These are phyloP conservation scores for Palloptera scutellata DNA, from an alignment of 2,888 invertebrate genomes.

Conservation along the genomic window DNA sequence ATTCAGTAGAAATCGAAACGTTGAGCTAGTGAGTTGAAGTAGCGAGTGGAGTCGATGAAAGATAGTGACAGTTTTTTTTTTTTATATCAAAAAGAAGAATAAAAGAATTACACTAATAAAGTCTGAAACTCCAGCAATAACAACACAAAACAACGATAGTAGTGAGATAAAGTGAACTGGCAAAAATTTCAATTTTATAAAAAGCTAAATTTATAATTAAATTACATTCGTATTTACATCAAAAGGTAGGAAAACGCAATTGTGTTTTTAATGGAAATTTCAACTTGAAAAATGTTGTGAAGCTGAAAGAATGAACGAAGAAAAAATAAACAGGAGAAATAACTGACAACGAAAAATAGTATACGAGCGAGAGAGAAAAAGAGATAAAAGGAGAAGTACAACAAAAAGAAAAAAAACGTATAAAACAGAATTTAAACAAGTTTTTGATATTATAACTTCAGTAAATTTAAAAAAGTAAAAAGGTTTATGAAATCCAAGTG, in stretches of 20 bases:
- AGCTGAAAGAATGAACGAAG: conserved; percentile 22
- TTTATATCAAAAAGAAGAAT: no score
- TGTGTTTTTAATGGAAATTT: no score
- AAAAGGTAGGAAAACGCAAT: no score
- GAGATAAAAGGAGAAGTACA: conserved; percentile 7
- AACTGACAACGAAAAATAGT: conserved; percentile 22
- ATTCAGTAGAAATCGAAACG: conserved; percentile 41
- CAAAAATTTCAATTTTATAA: no score
- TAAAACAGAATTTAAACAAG: conserved; percentile 17
- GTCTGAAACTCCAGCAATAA: not conserved
- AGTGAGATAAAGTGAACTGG: no score
- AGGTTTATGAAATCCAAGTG: no score
- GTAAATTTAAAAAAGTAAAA: no score
- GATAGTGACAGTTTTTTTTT: not conserved
- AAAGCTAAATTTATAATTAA: no score
- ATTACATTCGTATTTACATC: no score
- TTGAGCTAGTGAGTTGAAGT: conserved; percentile 40
- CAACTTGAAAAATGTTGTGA: conserved; percentile 27
- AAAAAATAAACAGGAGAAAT: conserved; percentile 27
- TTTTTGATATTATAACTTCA: not conserved
- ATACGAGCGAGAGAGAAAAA: conserved; percentile 6
- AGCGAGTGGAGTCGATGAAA: not conserved
- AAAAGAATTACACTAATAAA: not conserved
- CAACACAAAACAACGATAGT: no score
- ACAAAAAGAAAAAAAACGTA: not conserved